These are phyloP conservation scores for Heteronetta atricapilla DNA, from an alignment of 2,113 vertebrate genomes.

Conservation along the genomic window DNA sequence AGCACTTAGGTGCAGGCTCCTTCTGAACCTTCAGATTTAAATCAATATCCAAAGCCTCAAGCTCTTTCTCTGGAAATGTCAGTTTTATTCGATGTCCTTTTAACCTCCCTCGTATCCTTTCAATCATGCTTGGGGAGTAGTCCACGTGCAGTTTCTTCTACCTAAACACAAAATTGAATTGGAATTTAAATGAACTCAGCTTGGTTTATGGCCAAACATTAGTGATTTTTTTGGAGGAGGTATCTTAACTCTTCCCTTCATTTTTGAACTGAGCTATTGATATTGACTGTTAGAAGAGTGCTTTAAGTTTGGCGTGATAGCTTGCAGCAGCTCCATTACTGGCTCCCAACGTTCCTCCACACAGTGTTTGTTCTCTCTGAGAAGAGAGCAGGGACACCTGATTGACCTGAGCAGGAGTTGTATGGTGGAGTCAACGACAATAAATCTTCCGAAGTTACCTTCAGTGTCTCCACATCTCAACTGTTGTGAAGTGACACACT, in stretches of 20 bases:
- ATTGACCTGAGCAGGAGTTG: not conserved
- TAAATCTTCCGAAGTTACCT: not conserved
- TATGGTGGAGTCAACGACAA: not conserved
- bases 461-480: not conserved
- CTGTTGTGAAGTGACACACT: not conserved
- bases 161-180: not conserved
- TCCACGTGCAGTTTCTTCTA: not conserved
- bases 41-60: not conserved
- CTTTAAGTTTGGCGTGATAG: not conserved
- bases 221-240: not conserved
- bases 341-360: not conserved
- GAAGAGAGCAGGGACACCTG: fast-evolving
- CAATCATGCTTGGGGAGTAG: not conserved
- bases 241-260: not conserved
- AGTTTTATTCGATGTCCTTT: not conserved
- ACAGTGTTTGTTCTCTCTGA: not conserved
- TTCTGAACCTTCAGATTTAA: not conserved
- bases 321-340: not conserved
- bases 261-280: not conserved
- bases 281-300: not conserved
- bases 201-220: not conserved
- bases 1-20: not conserved
- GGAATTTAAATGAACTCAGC: not conserved
- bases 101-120: not conserved
- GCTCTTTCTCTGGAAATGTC: not conserved